Conservation (phyloP, 2,113 vertebrate species). For the Equus przewalskii region DNA sequence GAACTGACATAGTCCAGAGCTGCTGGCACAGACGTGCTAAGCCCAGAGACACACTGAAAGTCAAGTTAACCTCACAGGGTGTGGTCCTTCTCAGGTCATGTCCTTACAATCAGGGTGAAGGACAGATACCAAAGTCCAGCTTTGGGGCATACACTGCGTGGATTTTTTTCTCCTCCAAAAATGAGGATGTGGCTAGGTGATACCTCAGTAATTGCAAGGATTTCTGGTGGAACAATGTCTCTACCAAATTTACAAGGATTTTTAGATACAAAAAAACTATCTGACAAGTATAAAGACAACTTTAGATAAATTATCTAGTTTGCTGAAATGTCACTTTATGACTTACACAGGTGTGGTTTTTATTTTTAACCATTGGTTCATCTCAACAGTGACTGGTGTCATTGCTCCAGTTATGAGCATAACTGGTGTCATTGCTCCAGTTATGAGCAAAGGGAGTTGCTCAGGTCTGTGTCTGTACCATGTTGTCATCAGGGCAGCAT, state of each 20-base stretch:
- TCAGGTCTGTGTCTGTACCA: neutral
- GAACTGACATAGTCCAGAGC: too few species aligned
- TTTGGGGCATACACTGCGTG: neutral
- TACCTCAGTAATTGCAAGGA: neutral
- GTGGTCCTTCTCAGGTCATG: neutral
- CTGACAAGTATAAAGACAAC: neutral
- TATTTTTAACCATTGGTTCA: neutral
- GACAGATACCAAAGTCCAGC: rapidly evolving
- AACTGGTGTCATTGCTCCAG: neutral
- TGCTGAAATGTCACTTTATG: neutral
- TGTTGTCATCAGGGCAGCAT: rapidly evolving
- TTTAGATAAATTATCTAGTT: neutral
- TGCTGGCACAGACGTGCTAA: neutral
- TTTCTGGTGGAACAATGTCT: neutral
- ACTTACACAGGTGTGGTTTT: neutral
- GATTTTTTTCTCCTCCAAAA: neutral
- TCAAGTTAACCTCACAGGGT: too few species aligned
- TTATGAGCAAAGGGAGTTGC: neutral
- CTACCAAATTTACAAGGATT: neutral
- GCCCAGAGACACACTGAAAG: neutral
- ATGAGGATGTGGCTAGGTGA: neutral
- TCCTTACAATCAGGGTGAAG: neutral
- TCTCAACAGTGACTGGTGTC: neutral
- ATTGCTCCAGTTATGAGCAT: neutral
- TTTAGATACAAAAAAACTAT: neutral